Evolutionary conservation across 1,140 invertebrate genomes (phyloP), one percentile per base, ranked within the genome.

Genomic region (Wasmannia auropunctata): DNA sequence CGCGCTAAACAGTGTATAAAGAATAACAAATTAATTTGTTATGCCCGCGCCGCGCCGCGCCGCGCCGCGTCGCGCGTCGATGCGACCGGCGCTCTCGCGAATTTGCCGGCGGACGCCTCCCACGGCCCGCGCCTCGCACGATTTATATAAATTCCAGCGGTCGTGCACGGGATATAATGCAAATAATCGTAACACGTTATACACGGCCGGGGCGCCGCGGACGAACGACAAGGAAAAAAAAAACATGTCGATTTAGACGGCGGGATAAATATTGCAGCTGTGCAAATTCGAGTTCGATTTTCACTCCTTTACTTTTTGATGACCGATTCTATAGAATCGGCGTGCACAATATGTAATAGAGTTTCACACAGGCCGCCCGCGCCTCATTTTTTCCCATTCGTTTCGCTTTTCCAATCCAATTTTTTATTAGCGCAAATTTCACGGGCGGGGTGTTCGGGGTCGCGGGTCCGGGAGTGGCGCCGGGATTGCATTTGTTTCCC

Each of bases 21-120:
- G 79, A 83, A 83, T 74, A 74, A 83, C 79, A 58, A 74, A 83
- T 83, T 83, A 83, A 83, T 83, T 83, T 58, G 79, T 83, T 74
- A 46, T 46, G n/a, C 65, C 65, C 77, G 37, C 46, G 19, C 65
- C 34, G 46, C 74, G 34, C 54, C 5, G 34, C 56, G 56, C 11
- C 19, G 16, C 74, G 34, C 54, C 5, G 34, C 56, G 56, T 16
- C 19, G 16, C 34, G 22, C 10, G 8, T 7, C 51, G 56, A 22
- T n/a, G 46, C 63, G 76, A 56, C 25, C 63, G 76, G 43, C 25
- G 54, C 72, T 19, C 34, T 25, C 72, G 79, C 51, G 67, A 60
- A 74, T 81, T 72, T 58, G 40, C 14, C 51, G 67, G 65, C 28
- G 40, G 79, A 56, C 28, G 79, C 51, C 69, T 19, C 65, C 40